These are phyloP conservation scores for Phyto melanocephala DNA, from an alignment of 2,888 invertebrate species.

Conservation along the genomic window DNA sequence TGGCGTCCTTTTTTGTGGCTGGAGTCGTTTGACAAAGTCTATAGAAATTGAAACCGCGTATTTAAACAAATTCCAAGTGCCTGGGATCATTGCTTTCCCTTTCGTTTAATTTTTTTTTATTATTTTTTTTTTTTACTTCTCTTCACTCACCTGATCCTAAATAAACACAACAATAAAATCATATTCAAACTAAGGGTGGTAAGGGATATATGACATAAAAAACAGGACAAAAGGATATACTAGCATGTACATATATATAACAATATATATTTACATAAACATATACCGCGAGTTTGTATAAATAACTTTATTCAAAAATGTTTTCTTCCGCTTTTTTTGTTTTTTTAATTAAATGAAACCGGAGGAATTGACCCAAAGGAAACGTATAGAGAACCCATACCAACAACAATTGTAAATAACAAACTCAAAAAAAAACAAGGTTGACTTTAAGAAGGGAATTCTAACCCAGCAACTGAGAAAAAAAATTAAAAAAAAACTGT, in stretches of 20 bases:
- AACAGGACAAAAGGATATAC: constrained; percentile 65
- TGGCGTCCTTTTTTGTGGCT: neutral
- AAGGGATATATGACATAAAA: constrained; percentile 45
- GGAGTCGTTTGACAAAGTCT: constrained; percentile 16
- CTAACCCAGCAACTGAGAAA: constrained; percentile 16
- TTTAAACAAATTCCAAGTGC: constrained; percentile 40
- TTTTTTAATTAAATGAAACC: constrained; percentile 78
- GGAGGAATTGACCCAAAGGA: constrained; percentile 76
- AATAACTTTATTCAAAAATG: constrained; percentile 28
- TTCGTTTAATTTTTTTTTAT: constrained; percentile 30
- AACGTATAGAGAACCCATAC: constrained; percentile 65
- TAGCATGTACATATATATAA: neutral
- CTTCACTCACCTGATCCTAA: constrained; percentile 76
- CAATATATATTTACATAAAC: constrained; percentile 16
- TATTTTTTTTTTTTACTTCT: neutral
- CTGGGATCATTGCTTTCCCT: constrained; percentile 46
- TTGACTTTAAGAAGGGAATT: constrained; percentile 54
- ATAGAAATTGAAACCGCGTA: constrained; percentile 51
- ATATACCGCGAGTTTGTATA: constrained; percentile 54
- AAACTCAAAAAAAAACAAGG: neutral
- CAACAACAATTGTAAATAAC: constrained; percentile 42
- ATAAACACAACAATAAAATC: constrained; percentile 71
- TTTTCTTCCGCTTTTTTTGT: constrained; percentile 64
- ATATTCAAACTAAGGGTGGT: neutral
- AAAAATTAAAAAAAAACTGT: constrained; percentile 26